Conservation (phyloP, 2,113 vertebrate species). For the Labeo rohita region DNA sequence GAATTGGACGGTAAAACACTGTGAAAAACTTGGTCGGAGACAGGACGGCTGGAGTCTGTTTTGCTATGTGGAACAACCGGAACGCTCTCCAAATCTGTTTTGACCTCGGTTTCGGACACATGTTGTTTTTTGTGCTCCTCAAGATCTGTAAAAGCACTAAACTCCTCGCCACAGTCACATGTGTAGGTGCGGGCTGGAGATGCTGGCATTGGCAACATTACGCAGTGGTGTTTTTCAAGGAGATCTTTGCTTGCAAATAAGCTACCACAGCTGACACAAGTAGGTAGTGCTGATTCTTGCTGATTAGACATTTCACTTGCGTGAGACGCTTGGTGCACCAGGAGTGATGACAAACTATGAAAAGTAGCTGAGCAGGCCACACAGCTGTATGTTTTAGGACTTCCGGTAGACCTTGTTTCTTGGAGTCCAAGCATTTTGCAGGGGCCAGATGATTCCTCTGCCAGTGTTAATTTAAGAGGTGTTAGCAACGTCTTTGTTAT, state of each 20-base stretch:
- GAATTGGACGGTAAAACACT: background rate
- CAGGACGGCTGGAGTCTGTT: background rate
- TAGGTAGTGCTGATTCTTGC: slow-evolving; percentile 52
- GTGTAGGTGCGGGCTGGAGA: slow-evolving; percentile 59
- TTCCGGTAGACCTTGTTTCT: slow-evolving; percentile 59
- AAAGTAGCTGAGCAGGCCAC: slow-evolving; percentile 78
- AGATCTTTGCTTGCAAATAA: slow-evolving; percentile 58
- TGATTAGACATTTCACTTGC: slow-evolving; percentile 49
- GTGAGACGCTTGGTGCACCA: slow-evolving; percentile 74
- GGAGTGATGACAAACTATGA: slow-evolving; percentile 72
- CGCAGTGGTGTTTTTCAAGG: slow-evolving; percentile 52
- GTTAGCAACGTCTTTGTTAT: background rate
- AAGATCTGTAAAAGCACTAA: slow-evolving; percentile 67
- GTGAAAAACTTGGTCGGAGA: background rate
- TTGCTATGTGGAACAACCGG: background rate
- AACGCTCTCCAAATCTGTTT: background rate
- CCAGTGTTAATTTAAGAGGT: slow-evolving; percentile 14
- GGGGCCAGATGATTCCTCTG: slow-evolving; percentile 9
- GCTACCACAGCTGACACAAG: slow-evolving; percentile 60
- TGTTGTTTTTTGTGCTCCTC: slow-evolving; percentile 70
- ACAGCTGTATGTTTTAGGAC: slow-evolving; percentile 75
- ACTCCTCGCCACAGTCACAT: slow-evolving; percentile 74
- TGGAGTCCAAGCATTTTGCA: slow-evolving; percentile 76
- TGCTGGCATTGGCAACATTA: slow-evolving; percentile 22
- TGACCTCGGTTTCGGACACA: background rate